A percentile compares a stretch with the other conserved stretches of the same genome.
Evolutionary conservation across 2,113 vertebrate genomes (phyloP).

Genomic region (Spilogale gracilis): DNA sequence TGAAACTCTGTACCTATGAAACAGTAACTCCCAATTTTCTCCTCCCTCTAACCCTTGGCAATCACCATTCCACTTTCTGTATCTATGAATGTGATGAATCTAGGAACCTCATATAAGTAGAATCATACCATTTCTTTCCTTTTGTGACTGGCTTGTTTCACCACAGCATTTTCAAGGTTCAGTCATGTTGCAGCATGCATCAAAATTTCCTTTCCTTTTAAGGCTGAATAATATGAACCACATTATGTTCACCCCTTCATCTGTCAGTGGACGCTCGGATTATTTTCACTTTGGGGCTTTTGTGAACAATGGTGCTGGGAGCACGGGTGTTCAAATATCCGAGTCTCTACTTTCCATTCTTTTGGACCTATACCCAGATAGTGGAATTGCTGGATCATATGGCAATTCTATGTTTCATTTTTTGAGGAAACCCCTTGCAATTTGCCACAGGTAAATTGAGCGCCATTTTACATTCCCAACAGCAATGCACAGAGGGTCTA

Average conservation of each 20-base stretch:
- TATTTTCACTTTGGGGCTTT: neutral
- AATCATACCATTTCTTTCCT: neutral
- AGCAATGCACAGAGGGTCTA: neutral
- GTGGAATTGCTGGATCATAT: neutral
- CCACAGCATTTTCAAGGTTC: neutral
- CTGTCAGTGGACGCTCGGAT: neutral
- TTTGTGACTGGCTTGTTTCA: neutral
- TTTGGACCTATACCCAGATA: neutral
- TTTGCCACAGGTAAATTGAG: neutral
- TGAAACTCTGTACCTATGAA: neutral
- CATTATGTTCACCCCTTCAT: neutral
- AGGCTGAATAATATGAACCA: neutral
- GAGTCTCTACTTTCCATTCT: neutral
- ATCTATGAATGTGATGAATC: neutral
- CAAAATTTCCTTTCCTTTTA: neutral
- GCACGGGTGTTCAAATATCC: neutral
- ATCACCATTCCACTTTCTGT: neutral
- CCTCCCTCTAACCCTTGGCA: neutral
- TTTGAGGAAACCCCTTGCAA: neutral
- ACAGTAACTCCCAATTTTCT: neutral
- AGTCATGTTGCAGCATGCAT: neutral
- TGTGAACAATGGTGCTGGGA: neutral
- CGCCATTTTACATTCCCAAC: neutral
- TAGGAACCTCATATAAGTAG: neutral
- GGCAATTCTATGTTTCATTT: neutral